phyloP scores from a whole-genome alignment of 2,113 vertebrate species.

The Percina caprodes region DNA sequence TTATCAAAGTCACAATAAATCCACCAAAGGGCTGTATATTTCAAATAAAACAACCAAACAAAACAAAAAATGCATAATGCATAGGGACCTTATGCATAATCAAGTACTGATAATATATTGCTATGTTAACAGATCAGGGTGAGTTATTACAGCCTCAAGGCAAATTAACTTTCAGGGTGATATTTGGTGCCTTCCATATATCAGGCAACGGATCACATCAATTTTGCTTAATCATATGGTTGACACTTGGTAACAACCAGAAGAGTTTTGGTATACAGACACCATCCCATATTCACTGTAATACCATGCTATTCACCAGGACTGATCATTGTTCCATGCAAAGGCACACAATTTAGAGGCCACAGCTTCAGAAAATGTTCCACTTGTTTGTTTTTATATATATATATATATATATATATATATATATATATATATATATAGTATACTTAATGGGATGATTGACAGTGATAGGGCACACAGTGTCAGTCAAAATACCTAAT shows the following conservation, averaged over 20 bases:
- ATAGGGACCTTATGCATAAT: neutral
- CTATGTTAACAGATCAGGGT: neutral
- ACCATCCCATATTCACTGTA: neutral
- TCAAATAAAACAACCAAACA: neutral
- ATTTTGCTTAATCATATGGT: neutral
- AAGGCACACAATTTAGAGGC: slow-evolving; percentile 11
- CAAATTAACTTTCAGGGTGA: neutral
- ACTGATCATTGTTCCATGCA: slow-evolving; percentile 19
- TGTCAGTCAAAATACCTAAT: neutral
- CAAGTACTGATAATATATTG: neutral
- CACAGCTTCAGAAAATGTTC: slow-evolving; percentile 19
- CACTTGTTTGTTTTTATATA: too few species aligned
- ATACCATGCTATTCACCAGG: neutral
- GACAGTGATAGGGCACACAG: slow-evolving; percentile 27
- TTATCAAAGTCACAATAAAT: neutral
- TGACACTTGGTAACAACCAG: neutral
- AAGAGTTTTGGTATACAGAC: neutral
- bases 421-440: too few species aligned
- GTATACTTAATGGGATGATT: neutral
- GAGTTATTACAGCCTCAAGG: neutral
- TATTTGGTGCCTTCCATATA: neutral
- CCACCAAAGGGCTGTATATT: neutral
- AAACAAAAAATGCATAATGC: neutral
- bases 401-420: too few species aligned
- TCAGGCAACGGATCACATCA: neutral